Base-by-base conservation (phyloP, 1,140 invertebrate genomes). In the Ptiloglossa arizonensis region DNA sequence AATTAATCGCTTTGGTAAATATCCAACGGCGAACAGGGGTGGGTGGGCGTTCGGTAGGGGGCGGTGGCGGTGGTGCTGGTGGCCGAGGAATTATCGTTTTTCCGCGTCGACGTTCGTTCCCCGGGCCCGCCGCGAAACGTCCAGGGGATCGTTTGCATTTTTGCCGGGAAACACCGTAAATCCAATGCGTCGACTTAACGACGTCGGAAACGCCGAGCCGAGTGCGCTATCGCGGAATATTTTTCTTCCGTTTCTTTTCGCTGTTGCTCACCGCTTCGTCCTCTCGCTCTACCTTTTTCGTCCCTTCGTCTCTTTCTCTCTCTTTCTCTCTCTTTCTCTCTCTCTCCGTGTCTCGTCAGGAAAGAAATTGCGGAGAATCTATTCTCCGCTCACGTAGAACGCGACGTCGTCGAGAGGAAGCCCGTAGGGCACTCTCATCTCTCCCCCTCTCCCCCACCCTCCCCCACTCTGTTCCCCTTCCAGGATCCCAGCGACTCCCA, bases 151-250 rank as follows among this genome's bases (percentile, higher is more conserved):
- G 54, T 69, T 76, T 69, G 73, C 73, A 76, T 76, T 76, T 76
- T 68, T 69, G 27, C 66, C 54, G 2, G 66, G 66, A 69, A 76
- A 69, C 66, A 19, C 48, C 64, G 73, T 76, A 76, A 76, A 76
- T 76, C 22, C 54, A 38, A 59, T 11, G 73, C 29, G 64, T 29
- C 64, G 73, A 76, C 64, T 76, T 76, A 69, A 76, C 73, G 66
- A 69, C 64, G 73, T 75, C 64, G 73, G 52, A 22, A 41, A 57
- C 73, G 54, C 64, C 41, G 64, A 22, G 54, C 44, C 73, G 50
- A 69, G 38, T 75, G 60, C 73, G 32, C 73, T 76, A 76, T 76
- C 66, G 73, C 66, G 52, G 29, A 59, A 76, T 76, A 76, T 69
- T 75, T 59, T 38, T 59, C 73, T 57, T 68, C 64, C 59, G 48